Conservation (phyloP, 1,140 invertebrate genomes). For the Macrosteles quadrilineatus region DNA sequence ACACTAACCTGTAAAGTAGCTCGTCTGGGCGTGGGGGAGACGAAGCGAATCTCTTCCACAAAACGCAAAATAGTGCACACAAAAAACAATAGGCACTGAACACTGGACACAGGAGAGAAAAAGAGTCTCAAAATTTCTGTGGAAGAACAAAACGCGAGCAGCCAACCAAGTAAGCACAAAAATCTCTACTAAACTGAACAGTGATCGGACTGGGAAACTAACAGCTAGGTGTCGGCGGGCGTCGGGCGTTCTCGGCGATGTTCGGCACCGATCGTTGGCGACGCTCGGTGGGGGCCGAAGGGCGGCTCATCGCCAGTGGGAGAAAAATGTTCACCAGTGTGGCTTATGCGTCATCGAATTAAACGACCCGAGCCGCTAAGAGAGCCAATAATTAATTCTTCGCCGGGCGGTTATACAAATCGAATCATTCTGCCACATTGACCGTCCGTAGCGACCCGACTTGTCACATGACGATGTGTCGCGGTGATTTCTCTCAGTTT, state of each 20-base stretch:
- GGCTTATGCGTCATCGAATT: slow-evolving; percentile 24
- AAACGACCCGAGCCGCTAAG: slow-evolving; percentile 16
- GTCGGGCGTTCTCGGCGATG: neutral
- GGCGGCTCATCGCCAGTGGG: neutral
- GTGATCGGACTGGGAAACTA: slow-evolving; percentile 1
- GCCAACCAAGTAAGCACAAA: slow-evolving; percentile 26
- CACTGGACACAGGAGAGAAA: neutral
- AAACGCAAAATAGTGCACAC: slow-evolving; percentile 24
- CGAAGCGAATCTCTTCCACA: slow-evolving; percentile 14
- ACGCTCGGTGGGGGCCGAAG: neutral
- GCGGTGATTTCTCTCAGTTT: neutral
- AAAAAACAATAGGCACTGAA: slow-evolving; percentile 16
- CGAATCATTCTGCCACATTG: slow-evolving; percentile 17
- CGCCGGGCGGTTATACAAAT: neutral
- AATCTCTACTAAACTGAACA: slow-evolving; percentile 26
- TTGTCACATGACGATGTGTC: neutral
- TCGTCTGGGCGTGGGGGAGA: neutral
- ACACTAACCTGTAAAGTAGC: neutral
- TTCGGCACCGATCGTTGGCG: neutral
- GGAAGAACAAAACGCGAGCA: slow-evolving; percentile 14
- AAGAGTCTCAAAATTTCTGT: neutral
- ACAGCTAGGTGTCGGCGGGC: slow-evolving; percentile 18
- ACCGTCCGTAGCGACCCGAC: neutral
- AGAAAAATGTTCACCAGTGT: slow-evolving; percentile 14
- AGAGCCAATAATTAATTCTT: slow-evolving; percentile 22